These are phyloP conservation scores for Brienomyrus longianalis DNA, from an alignment of 2,113 vertebrate genomes.

Conservation along the genomic window DNA sequence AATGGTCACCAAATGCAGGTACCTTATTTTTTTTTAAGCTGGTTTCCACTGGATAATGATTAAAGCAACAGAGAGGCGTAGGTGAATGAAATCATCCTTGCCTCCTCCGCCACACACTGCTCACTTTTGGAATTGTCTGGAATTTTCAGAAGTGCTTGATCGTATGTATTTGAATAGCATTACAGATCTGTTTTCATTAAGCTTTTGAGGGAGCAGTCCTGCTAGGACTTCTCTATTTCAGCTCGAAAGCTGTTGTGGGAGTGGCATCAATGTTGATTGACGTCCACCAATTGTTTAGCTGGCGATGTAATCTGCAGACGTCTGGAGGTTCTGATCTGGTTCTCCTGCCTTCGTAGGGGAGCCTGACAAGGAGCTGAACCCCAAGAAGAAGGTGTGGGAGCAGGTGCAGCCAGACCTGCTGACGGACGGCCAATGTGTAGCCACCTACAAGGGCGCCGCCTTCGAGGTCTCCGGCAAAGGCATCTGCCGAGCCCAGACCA, in stretches of 20 bases:
- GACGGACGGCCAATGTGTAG: constrained; percentile 76
- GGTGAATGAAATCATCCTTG: not conserved
- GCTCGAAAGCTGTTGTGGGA: not conserved
- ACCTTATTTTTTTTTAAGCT: not conserved
- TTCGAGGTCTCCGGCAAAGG: constrained; percentile 89
- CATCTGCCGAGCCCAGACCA: constrained; percentile 81
- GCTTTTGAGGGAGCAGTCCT: not conserved
- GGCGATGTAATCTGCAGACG: not conserved
- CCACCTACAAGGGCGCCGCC: constrained; percentile 82
- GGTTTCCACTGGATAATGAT: not conserved
- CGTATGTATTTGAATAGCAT: not conserved
- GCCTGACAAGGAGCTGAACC: constrained; percentile 92
- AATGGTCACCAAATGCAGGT: not conserved
- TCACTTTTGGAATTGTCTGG: not conserved
- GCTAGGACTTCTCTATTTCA: not conserved
- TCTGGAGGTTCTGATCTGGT: not conserved
- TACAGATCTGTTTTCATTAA: not conserved
- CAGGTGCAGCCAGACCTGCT: constrained; percentile 86
- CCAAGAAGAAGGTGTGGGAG: constrained; percentile 98
- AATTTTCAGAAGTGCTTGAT: not conserved
- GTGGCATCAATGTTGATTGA: not conserved
- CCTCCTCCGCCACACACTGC: not conserved
- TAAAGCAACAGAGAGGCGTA: not conserved
- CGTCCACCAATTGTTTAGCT: not conserved
- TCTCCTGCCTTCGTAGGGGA: constrained; percentile 63